Evolutionary conservation across 1,140 invertebrate genomes (phyloP).

Genomic region (Frieseomelitta varia): DNA sequence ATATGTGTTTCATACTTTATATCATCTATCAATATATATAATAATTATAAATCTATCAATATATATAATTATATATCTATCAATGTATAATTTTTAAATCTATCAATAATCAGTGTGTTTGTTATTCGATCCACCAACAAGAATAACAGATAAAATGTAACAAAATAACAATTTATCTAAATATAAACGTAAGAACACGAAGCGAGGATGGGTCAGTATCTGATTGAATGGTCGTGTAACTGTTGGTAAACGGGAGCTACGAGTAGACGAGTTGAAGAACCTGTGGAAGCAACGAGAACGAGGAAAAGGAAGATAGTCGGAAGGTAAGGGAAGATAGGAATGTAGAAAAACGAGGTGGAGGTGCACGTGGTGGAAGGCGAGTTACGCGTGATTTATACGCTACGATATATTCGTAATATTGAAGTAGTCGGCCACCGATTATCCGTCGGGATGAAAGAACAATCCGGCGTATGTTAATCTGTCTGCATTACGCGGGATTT

Average conservation of each 20-base stretch:
- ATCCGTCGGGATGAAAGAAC: neutral
- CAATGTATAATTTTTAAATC: too few relatives aligned
- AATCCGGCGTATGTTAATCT: constrained; percentile 33
- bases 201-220: neutral
- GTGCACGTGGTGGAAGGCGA: neutral
- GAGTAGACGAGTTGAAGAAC: too few relatives aligned
- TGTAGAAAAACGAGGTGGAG: constrained; percentile 22
- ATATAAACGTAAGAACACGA: neutral
- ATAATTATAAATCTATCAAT: too few relatives aligned
- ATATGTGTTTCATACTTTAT: too few relatives aligned
- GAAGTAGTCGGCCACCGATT: constrained; percentile 8
- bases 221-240: constrained; percentile 32
- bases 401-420: constrained; percentile 13
- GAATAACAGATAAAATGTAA: too few relatives aligned
- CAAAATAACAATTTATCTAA: too few relatives aligned
- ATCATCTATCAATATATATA: too few relatives aligned
- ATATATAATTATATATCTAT: too few relatives aligned
- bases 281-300: neutral
- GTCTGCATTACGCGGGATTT: neutral
- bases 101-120: too few relatives aligned
- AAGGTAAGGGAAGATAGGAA: neutral
- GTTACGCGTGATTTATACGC: constrained; percentile 35
- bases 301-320: neutral
- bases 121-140: too few relatives aligned
- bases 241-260: neutral